Percentiles rank a stretch among this genome's conserved stretches.
These are phyloP conservation scores for Pteronotus mesoamericanus DNA, from an alignment of 2,797 vertebrate genomes.

Conservation along the genomic window DNA sequence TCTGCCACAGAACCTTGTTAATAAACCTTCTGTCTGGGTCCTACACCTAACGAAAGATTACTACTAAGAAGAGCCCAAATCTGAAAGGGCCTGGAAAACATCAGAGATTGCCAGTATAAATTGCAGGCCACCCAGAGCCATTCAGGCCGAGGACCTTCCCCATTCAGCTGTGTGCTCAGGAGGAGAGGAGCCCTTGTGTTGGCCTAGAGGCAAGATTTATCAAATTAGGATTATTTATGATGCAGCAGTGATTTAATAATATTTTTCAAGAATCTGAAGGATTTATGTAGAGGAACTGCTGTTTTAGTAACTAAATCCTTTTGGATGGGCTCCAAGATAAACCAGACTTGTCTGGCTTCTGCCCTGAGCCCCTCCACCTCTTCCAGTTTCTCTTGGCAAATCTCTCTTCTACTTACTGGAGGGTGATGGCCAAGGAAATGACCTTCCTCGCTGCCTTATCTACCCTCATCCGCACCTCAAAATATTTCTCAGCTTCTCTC, in stretches of 20 bases:
- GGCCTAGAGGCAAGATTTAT: slow-evolving; percentile 13
- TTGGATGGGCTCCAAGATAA: slow-evolving; percentile 43
- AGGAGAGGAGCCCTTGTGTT: background rate
- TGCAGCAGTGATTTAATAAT: slow-evolving; percentile 51
- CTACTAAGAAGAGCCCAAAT: background rate
- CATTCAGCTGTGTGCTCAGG: background rate
- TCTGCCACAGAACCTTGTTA: background rate
- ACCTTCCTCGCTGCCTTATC: slow-evolving; percentile 21
- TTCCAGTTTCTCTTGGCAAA: slow-evolving; percentile 57
- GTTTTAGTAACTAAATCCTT: slow-evolving; percentile 52
- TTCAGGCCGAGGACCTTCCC: background rate
- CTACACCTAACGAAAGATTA: background rate
- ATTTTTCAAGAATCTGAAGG: slow-evolving; percentile 56
- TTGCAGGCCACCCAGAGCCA: background rate
- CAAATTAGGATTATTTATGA: slow-evolving; percentile 53
- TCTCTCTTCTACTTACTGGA: background rate
- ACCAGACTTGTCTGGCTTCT: slow-evolving; percentile 49
- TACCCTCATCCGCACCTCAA: background rate
- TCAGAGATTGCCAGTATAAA: background rate
- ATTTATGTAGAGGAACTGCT: slow-evolving; percentile 57
- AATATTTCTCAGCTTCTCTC: background rate
- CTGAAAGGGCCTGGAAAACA: background rate
- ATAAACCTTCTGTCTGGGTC: background rate
- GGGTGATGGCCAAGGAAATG: slow-evolving; percentile 20
- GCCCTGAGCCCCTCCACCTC: background rate